Base-by-base conservation (phyloP, 2,888 invertebrate genomes). In the Mesorhabditis spiculigera region DNA sequence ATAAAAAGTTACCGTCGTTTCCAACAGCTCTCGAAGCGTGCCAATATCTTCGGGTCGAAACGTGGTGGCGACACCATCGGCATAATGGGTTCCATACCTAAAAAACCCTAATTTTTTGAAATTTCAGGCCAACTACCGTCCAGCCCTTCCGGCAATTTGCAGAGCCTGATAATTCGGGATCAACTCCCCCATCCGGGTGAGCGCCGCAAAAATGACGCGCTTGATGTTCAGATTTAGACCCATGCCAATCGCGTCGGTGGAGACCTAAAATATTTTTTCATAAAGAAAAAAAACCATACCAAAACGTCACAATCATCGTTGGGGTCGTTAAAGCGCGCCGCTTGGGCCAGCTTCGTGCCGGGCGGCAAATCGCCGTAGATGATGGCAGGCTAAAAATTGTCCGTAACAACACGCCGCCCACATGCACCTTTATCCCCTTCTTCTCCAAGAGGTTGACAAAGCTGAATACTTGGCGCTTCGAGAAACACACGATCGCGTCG, bases 401-500 rank as follows among this genome's bases (percentile, higher is more conserved):
- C 28, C 28, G 1, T 13, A 50, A n/a, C 58, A 50, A 50, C 3
- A 13, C 8, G n/a, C 10, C 8, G 58, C 58, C 1, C 1, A 50
- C 8, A 13, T 2, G 1, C n/a, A 50, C 58, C 58, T 78, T 78
- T 65, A 78, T 73, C 41, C 78, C 78, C 41, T 70, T 65, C 45
- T 77, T 71, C 62, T 78, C 78, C 16, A 78, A 66, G 63, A 74
- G 73, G 66, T 72, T 90, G 74, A 95, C 92, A 78, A 91, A 90
- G 87, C 94, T 97, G 86, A 99, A 95, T 87, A 95, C 94, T 86
- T 93, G 28, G 3, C 28, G 92, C 89, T 96, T 97, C 88, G 91
- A 95, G 88, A 99, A 99, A 88, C 97, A 98, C 50, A 99, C 98
- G 86, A 99, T 93, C 87, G 97, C 98, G 88, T 99, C 98, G n/a